Evolutionary conservation across 92 coral and sea anemone genomes (phyloP), one percentile per base, ranked within the genome.

Genomic region (Porites rus): DNA sequence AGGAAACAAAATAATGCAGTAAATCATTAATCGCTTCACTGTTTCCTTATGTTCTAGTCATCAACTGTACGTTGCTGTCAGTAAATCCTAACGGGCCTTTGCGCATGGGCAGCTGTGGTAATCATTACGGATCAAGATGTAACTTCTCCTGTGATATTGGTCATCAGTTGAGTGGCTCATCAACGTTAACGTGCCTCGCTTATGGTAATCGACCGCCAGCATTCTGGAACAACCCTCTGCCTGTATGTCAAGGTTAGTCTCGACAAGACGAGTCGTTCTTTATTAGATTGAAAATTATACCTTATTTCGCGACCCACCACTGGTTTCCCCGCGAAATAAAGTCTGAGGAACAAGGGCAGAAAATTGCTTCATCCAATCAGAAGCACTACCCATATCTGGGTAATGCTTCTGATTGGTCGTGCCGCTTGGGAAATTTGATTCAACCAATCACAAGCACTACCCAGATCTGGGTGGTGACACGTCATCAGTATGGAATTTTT

Each of bases 81-180:
- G 63, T 64, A 60, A n/a, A 31, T 31, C 54, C 63, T 5, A 38
- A 18, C 1, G 84, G 90, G 12, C 78, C 64, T 2, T 76, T 90
- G 51, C 79, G 13, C 43, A 75, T 21, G 72, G 56, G 77, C 54
- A 69, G 75, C 24, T 76, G 80, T 76, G 80, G 25, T 76, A 60
- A 76, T 76, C 68, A 76, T 53, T 75, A 56, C 59, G 79, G 79
- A 75, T 19, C 79, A 14, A 31, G 21, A 10, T 75, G 79, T 52
- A 58, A 75, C 31, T 75, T 75, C 17, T 75, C 65, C 8, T 75
- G 79, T 75, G 5, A 46, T 10, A 52, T 10, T 75, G 79, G 79
- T 12, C 50, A 75, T 75, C 65, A 65, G 53, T 75, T 75, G 43
- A 75, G 56, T 75, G 79, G 79, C 9, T 75, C 79, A 8, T 54